Percentiles rank a stretch among this genome's conserved stretches.
Conservation (phyloP, 1,140 invertebrate genomes). For the Pollicipes pollicipes region DNA sequence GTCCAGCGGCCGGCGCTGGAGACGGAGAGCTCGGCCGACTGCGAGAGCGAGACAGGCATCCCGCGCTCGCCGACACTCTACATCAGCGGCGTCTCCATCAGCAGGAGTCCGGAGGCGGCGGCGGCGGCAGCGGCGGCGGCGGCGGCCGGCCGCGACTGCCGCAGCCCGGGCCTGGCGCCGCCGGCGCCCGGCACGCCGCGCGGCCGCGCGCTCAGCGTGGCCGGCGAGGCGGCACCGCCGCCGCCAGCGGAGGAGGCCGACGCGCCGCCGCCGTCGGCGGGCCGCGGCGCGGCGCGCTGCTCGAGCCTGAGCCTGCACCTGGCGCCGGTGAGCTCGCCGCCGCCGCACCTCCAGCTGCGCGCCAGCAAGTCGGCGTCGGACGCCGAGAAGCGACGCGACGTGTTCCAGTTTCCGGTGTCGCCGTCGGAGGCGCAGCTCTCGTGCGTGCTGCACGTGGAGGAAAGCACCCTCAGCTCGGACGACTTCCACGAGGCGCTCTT, state of each 20-base stretch:
- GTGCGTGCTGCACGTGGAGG: constrained; percentile 39
- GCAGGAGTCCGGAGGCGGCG: constrained; percentile 34
- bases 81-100: constrained; percentile 41
- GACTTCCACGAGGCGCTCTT: constrained; percentile 42
- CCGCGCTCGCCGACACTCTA: constrained; percentile 38
- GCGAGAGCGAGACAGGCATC: constrained; percentile 38
- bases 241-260: background rate
- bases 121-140: constrained; percentile 26
- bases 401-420: constrained; percentile 38
- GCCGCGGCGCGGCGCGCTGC: constrained; percentile 20
- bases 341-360: constrained; percentile 17
- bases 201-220: background rate
- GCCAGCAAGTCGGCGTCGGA: constrained; percentile 34
- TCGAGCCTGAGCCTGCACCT: constrained; percentile 26
- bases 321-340: constrained; percentile 23
- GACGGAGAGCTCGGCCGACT: constrained; percentile 36
- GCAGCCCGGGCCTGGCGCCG: constrained; percentile 5
- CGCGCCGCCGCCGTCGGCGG: background rate
- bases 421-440: constrained; percentile 38
- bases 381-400: constrained; percentile 32
- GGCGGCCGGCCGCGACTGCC: constrained; percentile 5
- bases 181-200: background rate
- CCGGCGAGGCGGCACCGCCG: background rate
- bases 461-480: constrained; percentile 38
- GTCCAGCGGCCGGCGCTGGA: constrained; percentile 19